Evolutionary conservation across 1,140 invertebrate genomes (phyloP).

Genomic region (Drosophila melanica): DNA sequence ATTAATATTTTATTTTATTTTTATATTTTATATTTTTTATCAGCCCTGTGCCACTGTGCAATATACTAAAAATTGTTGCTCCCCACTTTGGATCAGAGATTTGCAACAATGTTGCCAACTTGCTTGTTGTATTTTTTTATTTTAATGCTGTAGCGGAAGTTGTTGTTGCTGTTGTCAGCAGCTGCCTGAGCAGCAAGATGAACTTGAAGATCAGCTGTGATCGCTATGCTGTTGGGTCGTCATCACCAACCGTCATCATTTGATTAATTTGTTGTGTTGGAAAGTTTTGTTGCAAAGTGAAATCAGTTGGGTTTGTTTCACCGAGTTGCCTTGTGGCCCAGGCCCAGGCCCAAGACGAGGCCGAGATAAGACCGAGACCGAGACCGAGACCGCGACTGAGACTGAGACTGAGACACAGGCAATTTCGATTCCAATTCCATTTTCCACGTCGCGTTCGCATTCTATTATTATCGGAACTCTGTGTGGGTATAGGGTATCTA

Average conservation of each 20-base stretch:
- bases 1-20: too few relatives aligned
- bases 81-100: slow-evolving; percentile 57
- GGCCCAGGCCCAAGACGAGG: slow-evolving; percentile 4
- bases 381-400: not conserved
- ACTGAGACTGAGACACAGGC: not conserved
- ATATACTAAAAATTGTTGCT: slow-evolving; percentile 48
- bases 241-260: slow-evolving; percentile 62
- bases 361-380: not conserved
- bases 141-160: slow-evolving; percentile 66
- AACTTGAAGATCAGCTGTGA: slow-evolving; percentile 71
- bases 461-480: slow-evolving; percentile 49
- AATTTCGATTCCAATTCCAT: slow-evolving; percentile 57
- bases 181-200: slow-evolving; percentile 45
- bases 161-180: slow-evolving; percentile 43
- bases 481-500: slow-evolving; percentile 22
- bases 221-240: slow-evolving; percentile 30
- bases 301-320: slow-evolving; percentile 65
- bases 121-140: slow-evolving; percentile 21
- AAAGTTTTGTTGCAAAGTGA: slow-evolving; percentile 70
- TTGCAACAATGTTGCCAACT: slow-evolving; percentile 65
- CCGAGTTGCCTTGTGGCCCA: slow-evolving; percentile 21
- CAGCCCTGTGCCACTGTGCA: slow-evolving; percentile 55
- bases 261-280: slow-evolving; percentile 72
- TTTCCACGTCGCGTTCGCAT: slow-evolving; percentile 71
- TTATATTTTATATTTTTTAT: not conserved